A percentile compares a stretch with the other conserved stretches of the same genome.
These are phyloP conservation scores for Dreissena polymorpha DNA, from an alignment of 1,140 invertebrate genomes.

Conservation along the genomic window DNA sequence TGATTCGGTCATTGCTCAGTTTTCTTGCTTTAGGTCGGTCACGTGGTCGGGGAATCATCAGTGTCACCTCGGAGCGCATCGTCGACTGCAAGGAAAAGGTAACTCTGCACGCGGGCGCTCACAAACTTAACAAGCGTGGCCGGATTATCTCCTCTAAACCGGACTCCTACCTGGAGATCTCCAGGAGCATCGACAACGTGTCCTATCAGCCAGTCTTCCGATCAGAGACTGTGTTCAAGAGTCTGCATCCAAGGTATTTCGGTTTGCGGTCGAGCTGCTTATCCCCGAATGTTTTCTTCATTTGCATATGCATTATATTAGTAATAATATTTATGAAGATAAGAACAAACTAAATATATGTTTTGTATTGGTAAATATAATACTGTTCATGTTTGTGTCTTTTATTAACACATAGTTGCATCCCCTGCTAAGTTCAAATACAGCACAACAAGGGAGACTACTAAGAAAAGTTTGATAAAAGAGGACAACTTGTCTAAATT, in stretches of 20 bases:
- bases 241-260: constrained; percentile 52
- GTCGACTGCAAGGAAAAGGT: constrained; percentile 48
- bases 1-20: not conserved
- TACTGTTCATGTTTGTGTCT: too few relatives aligned
- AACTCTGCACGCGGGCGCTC: constrained; percentile 57
- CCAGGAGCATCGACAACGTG: constrained; percentile 54
- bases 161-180: constrained; percentile 56
- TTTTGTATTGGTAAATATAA: too few relatives aligned
- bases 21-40: constrained; percentile 49
- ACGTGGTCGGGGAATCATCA: constrained; percentile 54
- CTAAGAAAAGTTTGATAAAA: too few relatives aligned
- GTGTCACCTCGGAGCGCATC: constrained; percentile 57
- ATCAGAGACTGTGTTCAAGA: constrained; percentile 55
- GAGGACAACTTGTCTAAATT: too few relatives aligned
- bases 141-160: constrained; percentile 49
- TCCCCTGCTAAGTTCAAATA: too few relatives aligned
- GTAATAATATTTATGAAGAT: too few relatives aligned
- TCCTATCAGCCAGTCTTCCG: constrained; percentile 59
- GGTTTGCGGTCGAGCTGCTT: too few relatives aligned
- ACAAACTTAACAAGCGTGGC: constrained; percentile 56
- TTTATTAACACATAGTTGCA: too few relatives aligned
- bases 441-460: too few relatives aligned
- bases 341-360: too few relatives aligned
- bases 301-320: too few relatives aligned
- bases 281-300: too few relatives aligned